Percentiles rank a stretch among this genome's conserved stretches.
These are phyloP conservation scores for Rhinichthys osculus DNA, from an alignment of 2,797 vertebrate species.

Conservation along the genomic window DNA sequence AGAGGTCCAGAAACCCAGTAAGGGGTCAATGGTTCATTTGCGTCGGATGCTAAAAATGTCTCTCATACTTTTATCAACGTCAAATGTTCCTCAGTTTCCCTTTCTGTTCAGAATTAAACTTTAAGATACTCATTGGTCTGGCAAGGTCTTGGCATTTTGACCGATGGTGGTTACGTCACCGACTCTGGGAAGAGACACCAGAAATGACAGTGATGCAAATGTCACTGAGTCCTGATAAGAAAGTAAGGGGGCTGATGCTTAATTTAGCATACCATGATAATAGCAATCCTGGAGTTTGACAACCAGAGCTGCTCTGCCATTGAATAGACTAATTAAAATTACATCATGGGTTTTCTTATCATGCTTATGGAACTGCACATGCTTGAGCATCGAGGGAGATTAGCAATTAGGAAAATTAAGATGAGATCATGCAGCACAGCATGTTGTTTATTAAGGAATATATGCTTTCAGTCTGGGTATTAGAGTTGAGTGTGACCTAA, in stretches of 20 bases:
- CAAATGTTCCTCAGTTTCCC: neutral
- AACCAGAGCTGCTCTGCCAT: neutral
- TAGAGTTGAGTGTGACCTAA: neutral
- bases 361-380: slow-evolving; percentile 17
- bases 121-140: slow-evolving; percentile 15
- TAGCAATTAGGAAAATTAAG: slow-evolving; percentile 51
- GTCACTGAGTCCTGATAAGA: slow-evolving; percentile 23
- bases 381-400: slow-evolving; percentile 24
- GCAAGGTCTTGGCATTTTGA: slow-evolving; percentile 42
- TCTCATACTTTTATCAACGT: neutral
- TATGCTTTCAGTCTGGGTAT: no score
- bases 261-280: slow-evolving; percentile 42
- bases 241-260: slow-evolving; percentile 16
- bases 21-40: neutral
- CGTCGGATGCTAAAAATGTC: neutral
- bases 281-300: slow-evolving; percentile 6
- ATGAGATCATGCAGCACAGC: slow-evolving; percentile 31
- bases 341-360: slow-evolving; percentile 46
- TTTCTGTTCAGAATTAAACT: slow-evolving; percentile 20
- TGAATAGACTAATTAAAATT: slow-evolving; percentile 51
- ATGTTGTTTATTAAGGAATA: slow-evolving; percentile 31
- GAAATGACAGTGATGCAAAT: slow-evolving; percentile 48
- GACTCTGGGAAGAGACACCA: slow-evolving; percentile 9
- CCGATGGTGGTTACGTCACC: neutral
- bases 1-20: neutral